Base-by-base conservation (phyloP, 2,888 invertebrate genomes). In the Arctia plantaginis region DNA sequence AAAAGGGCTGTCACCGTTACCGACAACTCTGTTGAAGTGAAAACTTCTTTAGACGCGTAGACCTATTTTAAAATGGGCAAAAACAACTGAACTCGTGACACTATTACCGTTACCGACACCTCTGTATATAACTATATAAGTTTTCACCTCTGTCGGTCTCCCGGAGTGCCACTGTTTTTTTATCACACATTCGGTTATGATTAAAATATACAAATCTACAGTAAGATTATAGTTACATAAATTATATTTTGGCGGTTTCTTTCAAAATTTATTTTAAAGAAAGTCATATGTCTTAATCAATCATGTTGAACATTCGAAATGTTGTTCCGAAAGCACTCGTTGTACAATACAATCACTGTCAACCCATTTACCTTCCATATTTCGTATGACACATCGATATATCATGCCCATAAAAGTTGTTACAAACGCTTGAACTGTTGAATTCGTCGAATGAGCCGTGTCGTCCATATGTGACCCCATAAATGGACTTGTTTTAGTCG, bases 401-500 rank as follows among this genome's bases (percentile, higher is more conserved):
- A 83, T 84, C 84, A 85, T 86, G 85, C 83, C 88, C 88, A 82
- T 84, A 86, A 83, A 87, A 84, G 83, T 87, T 86, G 85, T 85
- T 78, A 85, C 84, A 85, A 85, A 80, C 73, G 77, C 65, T 76
- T 88, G 86, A 87, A 85, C 82, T 85, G 87, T 82, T 86, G 86
- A 87, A 87, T 91, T 91, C 87, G 88, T 90, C 88, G 88, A 90
- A 89, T 88, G 86, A 88, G 75, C 74, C 88, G 87, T 88, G 90
- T 89, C 85, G 82, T 86, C 90, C 92, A 91, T 92, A 91, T 92
- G 91, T 88, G 83, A 82, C 76, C 79, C 94, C 93, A 82, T 93
- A 92, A 89, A 93, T 86, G 94, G 95, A 74, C 78, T 85, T 80
- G 92, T 89, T 91, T 92, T 93, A 93, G 93, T 80, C 87, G 91